Conservation (phyloP, 2,797 vertebrate genomes). For the Argentina silus region DNA sequence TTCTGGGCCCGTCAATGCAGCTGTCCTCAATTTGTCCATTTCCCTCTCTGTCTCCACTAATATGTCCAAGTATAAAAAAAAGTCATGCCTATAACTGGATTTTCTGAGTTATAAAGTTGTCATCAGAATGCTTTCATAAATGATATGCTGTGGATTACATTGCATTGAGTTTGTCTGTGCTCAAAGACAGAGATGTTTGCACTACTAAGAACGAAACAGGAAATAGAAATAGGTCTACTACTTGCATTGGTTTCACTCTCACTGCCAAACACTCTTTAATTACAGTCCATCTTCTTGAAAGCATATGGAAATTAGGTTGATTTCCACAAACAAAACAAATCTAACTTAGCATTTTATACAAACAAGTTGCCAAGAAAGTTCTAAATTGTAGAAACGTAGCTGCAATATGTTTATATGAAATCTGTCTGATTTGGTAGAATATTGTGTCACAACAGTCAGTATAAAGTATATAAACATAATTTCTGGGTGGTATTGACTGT, state of each 20-base stretch:
- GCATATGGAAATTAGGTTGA: neutral
- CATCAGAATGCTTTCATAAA: conserved; percentile 42
- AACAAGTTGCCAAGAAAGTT: no score
- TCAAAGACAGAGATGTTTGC: conserved; percentile 25
- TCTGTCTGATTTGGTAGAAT: neutral
- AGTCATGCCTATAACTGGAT: conserved; percentile 55
- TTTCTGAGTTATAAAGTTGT: conserved; percentile 54
- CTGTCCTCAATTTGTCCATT: conserved; percentile 61
- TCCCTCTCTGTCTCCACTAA: conserved; percentile 52
- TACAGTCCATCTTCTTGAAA: neutral
- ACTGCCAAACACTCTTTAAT: no score
- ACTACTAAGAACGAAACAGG: neutral
- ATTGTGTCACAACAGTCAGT: neutral
- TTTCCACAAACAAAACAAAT: conserved; percentile 1
- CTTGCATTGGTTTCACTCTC: no score
- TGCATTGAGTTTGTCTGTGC: conserved; percentile 18
- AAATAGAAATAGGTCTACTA: neutral
- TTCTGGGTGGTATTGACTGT: neutral
- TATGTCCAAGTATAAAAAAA: conserved; percentile 45
- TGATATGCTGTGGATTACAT: conserved; percentile 29
- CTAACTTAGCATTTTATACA: neutral
- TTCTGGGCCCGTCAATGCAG: conserved; percentile 43
- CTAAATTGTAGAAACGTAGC: no score
- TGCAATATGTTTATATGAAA: neutral
- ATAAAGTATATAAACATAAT: neutral